These are phyloP conservation scores for Wiebesia pumilae DNA, from an alignment of 1,140 invertebrate species.

Conservation along the genomic window DNA sequence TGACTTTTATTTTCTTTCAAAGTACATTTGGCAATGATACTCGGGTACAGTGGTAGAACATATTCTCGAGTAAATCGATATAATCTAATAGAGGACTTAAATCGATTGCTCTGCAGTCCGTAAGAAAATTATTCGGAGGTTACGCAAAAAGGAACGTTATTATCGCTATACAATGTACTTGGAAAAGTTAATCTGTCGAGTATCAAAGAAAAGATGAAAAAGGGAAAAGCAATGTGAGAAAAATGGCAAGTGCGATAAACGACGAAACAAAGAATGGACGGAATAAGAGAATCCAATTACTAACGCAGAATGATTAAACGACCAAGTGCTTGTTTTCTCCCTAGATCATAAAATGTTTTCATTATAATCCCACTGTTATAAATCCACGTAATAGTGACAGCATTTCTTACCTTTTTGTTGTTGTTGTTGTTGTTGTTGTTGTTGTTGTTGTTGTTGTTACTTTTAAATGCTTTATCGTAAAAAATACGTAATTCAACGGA, in stretches of 20 bases:
- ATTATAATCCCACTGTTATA: too few species aligned
- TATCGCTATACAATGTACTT: not conserved
- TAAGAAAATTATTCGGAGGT: not conserved
- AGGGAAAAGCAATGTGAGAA: not conserved
- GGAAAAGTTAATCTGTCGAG: not conserved
- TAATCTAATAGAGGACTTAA: not conserved
- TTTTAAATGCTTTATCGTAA: too few species aligned
- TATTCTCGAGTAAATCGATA: not conserved
- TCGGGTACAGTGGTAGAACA: too few species aligned
- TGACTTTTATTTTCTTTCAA: not conserved
- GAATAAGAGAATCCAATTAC: not conserved
- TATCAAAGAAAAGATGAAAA: not conserved
- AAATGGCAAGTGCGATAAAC: not conserved
- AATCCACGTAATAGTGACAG: too few species aligned
- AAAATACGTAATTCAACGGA: too few species aligned
- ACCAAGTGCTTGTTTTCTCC: too few species aligned
- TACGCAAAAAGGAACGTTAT: not conserved
- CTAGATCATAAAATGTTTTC: too few species aligned
- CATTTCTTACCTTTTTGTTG: too few species aligned
- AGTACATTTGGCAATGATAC: not conserved
- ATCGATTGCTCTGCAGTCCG: not conserved
- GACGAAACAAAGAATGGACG: not conserved
- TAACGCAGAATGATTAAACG: not conserved
- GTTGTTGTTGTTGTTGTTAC: too few species aligned
- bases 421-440: too few species aligned